phyloP scores from a whole-genome alignment of 2,797 vertebrate species.

The Pangasius djambal region DNA sequence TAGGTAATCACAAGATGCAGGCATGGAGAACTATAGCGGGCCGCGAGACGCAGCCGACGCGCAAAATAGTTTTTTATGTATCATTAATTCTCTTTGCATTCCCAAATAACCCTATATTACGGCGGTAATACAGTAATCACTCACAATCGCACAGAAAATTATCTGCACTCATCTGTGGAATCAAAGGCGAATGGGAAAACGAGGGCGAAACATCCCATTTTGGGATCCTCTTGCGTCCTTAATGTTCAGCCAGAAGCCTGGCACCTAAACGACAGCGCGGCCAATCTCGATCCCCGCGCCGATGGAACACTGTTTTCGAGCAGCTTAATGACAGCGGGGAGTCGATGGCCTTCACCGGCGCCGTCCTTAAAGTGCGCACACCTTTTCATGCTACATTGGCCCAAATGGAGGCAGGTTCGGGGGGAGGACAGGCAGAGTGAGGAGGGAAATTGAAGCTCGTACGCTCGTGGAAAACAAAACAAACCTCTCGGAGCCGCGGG shows the following conservation, averaged over 20 bases:
- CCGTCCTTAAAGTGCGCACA: constrained; percentile 65
- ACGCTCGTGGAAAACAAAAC: constrained; percentile 53
- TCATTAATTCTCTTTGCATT: constrained; percentile 94
- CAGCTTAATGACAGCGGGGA: constrained; percentile 80
- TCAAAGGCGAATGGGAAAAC: constrained; percentile 80
- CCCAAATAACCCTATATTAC: constrained; percentile 88
- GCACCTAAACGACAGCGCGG: constrained; percentile 64
- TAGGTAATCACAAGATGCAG: constrained; percentile 91
- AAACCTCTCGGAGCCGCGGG: constrained; percentile 25
- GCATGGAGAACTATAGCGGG: constrained; percentile 77
- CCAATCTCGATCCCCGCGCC: constrained; percentile 60
- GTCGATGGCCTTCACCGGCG: constrained; percentile 66
- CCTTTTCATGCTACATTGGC: constrained; percentile 82
- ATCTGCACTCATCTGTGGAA: constrained; percentile 94
- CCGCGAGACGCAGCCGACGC: constrained; percentile 86
- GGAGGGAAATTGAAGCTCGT: constrained; percentile 62
- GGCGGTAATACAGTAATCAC: constrained; percentile 95
- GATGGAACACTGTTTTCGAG: constrained; percentile 72
- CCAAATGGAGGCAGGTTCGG: constrained; percentile 75
- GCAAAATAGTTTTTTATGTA: constrained; percentile 92
- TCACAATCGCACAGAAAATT: constrained; percentile 94
- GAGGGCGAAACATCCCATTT: constrained; percentile 74
- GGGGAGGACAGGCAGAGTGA: background rate
- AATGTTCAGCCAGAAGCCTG: constrained; percentile 79
- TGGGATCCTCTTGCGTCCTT: constrained; percentile 80